A percentile compares a stretch with the other conserved stretches of the same genome.
Evolutionary conservation across 53 echinoderm and acorn worm species (phyloP).

Genomic region (Antedon mediterranea): DNA sequence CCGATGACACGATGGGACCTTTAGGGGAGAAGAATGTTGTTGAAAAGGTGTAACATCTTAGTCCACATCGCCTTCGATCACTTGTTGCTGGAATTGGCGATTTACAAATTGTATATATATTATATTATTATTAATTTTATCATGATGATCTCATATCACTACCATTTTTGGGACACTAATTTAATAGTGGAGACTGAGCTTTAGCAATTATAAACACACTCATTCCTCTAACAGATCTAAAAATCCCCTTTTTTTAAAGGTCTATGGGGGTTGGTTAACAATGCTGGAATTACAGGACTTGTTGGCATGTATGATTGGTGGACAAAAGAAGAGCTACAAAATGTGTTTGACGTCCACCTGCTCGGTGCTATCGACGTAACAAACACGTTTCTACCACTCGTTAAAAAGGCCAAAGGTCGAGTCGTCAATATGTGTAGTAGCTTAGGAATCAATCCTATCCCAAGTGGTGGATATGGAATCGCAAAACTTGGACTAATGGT

Average conservation of each 20-base stretch:
- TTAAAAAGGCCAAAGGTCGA: conserved; percentile 26
- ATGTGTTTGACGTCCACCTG: conserved; percentile 29
- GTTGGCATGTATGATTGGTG: conserved; percentile 29
- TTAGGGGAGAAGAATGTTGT: too few species aligned
- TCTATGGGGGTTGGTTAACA: conserved; percentile 44
- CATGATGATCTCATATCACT: too few species aligned
- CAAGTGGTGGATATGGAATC: conserved; percentile 23
- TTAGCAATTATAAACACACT: too few species aligned
- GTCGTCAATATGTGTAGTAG: conserved; percentile 33
- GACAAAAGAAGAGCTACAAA: conserved; percentile 15
- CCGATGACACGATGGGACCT: too few species aligned
- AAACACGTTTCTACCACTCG: conserved; percentile 35
- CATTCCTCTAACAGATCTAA: too few species aligned
- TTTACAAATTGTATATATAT: too few species aligned
- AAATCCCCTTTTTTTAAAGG: conserved; percentile 6
- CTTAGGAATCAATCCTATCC: conserved; percentile 6
- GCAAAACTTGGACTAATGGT: conserved; percentile 34
- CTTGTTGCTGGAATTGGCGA: too few species aligned
- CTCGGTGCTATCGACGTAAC: conserved; percentile 36
- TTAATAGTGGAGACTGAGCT: too few species aligned
- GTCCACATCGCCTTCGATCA: too few species aligned
- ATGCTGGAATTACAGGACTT: conserved; percentile 30
- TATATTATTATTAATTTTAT: too few species aligned
- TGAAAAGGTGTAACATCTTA: too few species aligned
- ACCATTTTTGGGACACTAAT: too few species aligned